phyloP scores from a whole-genome alignment of 2,797 vertebrate genomes.

The Arnoldichthys spilopterus region DNA sequence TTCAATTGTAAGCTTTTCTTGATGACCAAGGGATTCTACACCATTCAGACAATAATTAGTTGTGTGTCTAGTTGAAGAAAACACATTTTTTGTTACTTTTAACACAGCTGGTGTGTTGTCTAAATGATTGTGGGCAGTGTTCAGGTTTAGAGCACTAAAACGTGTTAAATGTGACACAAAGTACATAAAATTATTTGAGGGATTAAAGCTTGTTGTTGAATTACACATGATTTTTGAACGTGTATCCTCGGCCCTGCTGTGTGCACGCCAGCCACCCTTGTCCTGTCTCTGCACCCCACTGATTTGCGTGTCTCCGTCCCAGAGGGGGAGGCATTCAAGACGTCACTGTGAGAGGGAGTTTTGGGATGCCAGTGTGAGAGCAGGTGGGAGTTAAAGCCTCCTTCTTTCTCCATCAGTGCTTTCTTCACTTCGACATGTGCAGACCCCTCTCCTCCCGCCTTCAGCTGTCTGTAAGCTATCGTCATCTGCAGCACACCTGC shows the following conservation, averaged over 20 bases:
- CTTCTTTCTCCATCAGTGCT: conserved; percentile 22
- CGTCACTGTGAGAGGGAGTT: conserved; percentile 36
- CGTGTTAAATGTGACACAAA: not conserved
- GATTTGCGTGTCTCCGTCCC: conserved; percentile 32
- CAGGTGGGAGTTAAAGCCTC: conserved; percentile 60
- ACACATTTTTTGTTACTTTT: not conserved
- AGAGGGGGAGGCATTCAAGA: conserved; percentile 39
- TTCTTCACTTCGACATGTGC: conserved; percentile 29
- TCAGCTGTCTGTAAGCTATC: not conserved
- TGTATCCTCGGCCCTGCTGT: conserved; percentile 10
- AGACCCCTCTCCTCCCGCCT: conserved; percentile 3
- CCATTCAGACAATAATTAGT: not conserved
- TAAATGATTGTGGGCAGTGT: not conserved
- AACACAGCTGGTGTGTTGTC: not conserved
- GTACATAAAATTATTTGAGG: not conserved
- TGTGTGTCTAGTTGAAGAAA: not conserved
- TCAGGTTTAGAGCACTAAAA: not conserved
- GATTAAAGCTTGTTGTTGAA: no score
- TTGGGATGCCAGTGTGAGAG: conserved; percentile 58
- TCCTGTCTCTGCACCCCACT: conserved; percentile 24
- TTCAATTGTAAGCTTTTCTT: not conserved
- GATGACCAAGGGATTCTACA: not conserved
- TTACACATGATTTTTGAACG: not conserved
- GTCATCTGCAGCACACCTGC: conserved; percentile 32
- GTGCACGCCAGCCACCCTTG: not conserved